phyloP scores from a whole-genome alignment of 2,113 vertebrate species.

The mouse (Mus musculus) region GRCm39 chr7:76581001-76581500 shows the following conservation, averaged over 20 bases:
- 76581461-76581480: background rate
- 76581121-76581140: background rate
- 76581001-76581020: background rate
- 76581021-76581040: background rate
- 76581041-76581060: background rate
- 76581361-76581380: background rate
- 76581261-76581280: background rate
- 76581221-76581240: background rate
- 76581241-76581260: background rate
- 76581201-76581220: background rate
- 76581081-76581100: background rate
- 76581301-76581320: rapidly evolving
- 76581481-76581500: background rate
- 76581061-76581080: background rate
- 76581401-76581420: background rate
- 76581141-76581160: background rate
- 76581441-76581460: background rate
- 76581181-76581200: background rate
- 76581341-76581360: background rate
- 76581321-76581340: background rate
- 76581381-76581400: background rate
- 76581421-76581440: background rate
- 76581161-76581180: background rate
- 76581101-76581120: background rate
- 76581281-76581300: background rate